Conservation (phyloP, 2,888 invertebrate genomes). For the Diarsia brunnea region DNA sequence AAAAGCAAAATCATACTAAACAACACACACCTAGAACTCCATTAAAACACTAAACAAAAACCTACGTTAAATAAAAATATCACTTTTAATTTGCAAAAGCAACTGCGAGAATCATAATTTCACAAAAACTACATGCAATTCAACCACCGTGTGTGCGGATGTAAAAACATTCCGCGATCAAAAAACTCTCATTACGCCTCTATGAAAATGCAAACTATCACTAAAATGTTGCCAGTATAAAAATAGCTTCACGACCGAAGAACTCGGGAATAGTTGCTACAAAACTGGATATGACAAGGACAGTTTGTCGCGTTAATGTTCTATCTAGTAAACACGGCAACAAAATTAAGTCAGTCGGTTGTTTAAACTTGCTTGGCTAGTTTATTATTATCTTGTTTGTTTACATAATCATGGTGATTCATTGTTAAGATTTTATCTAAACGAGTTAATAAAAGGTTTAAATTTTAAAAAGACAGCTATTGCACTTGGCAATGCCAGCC, state of each 20-base stretch:
- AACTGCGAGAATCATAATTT: conserved; percentile 23
- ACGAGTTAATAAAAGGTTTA: background rate
- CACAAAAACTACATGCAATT: conserved; percentile 45
- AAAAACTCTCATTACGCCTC: conserved; percentile 71
- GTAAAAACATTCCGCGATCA: conserved; percentile 65
- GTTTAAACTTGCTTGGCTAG: background rate
- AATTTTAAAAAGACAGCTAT: background rate
- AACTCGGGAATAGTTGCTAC: conserved; percentile 56
- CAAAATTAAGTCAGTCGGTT: conserved; percentile 31
- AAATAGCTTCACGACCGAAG: conserved; percentile 40
- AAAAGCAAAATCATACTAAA: conserved; percentile 8
- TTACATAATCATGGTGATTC: background rate
- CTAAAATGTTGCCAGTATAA: conserved; percentile 70
- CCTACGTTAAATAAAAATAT: conserved; percentile 24
- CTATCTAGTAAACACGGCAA: conserved; percentile 25
- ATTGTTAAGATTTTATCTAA: background rate
- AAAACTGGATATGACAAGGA: conserved; percentile 34
- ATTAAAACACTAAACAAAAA: conserved; percentile 28
- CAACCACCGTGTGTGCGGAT: conserved; percentile 50
- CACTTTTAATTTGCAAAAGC: conserved; percentile 22
- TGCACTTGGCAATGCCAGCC: background rate
- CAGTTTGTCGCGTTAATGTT: conserved; percentile 7
- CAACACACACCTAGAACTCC: conserved; percentile 7
- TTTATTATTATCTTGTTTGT: conserved; percentile 24
- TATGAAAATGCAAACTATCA: conserved; percentile 66